Base-by-base conservation (phyloP, 2,113 vertebrate genomes). In the Gavialis gangeticus region DNA sequence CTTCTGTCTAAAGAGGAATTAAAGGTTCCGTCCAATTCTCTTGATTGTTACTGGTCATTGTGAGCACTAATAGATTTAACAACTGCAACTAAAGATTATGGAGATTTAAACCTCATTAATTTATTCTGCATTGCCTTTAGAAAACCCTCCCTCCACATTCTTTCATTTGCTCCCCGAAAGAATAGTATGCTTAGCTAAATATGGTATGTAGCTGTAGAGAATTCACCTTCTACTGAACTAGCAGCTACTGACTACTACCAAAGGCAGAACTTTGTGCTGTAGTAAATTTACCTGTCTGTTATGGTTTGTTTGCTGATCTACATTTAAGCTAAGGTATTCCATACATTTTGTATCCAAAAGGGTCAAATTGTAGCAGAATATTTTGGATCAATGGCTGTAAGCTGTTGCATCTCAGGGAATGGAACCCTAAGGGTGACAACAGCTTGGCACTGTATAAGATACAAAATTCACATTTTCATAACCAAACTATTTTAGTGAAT, bases 1-100 rank as follows among this genome's bases (percentile, higher is more conserved):
- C 16, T 85, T 69, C 64, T 81, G 19, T 76, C 83, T 84, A 83
- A 94, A 79, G 66, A 67, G 56, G 86, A 92, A 59, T 71, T 78
- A 76, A 75, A 84, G 63, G 24, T 85, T 82, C 75, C 30, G 34
- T 5, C 84, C 64, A 1, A 16, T 71, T 85, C 46, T 55, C 46
- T 4, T 2, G 22, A 19, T 14, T 12, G 34, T 79, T 76, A 3
- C 63, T 81, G 46, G 24, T 82, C 28, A 37, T 55, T 62, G 25
- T 56, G 54, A 8, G 88, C 77, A 3, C 19, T 60, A 24, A 24
- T 62, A 62, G 8, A 24, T 62, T 22, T 62, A 62, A 24, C 60
- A 91, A 59, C 63, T 46, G 13, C 75, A 28, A 79, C 66, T 88
- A 37, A 34, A 75, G 46, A 8, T 2, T 13, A 11, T 1, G 3